Conservation (phyloP, 2,113 vertebrate genomes). For the Tamias sibiricus region DNA sequence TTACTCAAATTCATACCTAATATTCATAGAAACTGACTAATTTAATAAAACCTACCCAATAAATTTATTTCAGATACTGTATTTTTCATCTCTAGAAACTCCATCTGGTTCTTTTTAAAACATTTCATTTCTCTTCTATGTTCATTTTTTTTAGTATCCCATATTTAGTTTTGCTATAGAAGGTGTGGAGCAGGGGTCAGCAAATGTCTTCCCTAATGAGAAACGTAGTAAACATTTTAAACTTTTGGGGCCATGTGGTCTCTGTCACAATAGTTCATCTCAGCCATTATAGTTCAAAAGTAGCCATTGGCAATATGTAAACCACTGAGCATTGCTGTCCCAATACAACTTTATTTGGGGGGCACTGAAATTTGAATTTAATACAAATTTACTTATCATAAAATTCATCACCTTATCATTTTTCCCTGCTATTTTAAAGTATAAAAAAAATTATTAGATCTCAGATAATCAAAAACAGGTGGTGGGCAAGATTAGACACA, state of each 20-base stretch:
- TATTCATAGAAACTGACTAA: too few relatives aligned
- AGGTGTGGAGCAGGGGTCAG: background rate
- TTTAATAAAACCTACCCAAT: too few relatives aligned
- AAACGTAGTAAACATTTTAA: background rate
- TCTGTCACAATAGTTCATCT: background rate
- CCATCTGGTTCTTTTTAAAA: background rate
- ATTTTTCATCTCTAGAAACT: background rate
- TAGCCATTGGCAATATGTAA: background rate
- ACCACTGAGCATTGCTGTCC: background rate
- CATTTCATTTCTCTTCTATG: background rate
- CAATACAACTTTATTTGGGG: background rate
- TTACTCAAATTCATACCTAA: too few relatives aligned
- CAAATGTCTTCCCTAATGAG: background rate
- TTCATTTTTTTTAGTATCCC: background rate
- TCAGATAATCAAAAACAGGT: too few relatives aligned
- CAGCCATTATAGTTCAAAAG: background rate
- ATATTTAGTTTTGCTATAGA: background rate
- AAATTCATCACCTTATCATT: background rate
- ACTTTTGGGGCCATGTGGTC: background rate
- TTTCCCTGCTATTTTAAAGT: background rate
- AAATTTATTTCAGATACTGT: too few relatives aligned
- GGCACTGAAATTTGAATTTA: background rate
- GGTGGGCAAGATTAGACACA: background rate
- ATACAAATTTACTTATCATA: background rate
- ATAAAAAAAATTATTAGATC: background rate